Conservation (phyloP, 2,113 vertebrate genomes). For the Glaucomys volans region DNA sequence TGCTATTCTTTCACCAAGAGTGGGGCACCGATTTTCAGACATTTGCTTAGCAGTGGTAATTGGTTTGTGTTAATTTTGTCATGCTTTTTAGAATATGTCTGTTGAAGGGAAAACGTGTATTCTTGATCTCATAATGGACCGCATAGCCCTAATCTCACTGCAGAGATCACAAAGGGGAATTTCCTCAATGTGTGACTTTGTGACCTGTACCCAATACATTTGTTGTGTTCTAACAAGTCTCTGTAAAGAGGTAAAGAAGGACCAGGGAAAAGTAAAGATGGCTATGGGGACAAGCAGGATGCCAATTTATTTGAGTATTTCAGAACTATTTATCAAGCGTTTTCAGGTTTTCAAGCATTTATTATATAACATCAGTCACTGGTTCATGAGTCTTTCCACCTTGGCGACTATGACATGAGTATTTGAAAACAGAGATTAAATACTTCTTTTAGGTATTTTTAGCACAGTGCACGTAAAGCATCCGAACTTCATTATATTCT, state of each 20-base stretch:
- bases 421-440: neutral
- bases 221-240: neutral
- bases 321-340: neutral
- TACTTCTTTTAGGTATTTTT: neutral
- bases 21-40: neutral
- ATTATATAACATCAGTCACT: neutral
- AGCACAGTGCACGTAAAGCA: neutral
- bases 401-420: neutral
- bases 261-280: neutral
- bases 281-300: neutral
- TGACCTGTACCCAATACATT: neutral
- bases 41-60: neutral
- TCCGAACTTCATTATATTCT: neutral
- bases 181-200: neutral
- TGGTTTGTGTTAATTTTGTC: neutral
- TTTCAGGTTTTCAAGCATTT: neutral
- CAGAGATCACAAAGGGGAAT: neutral
- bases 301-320: neutral
- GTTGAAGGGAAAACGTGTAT: neutral
- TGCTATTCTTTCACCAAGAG: neutral
- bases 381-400: neutral
- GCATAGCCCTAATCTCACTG: neutral
- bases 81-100: neutral
- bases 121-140: neutral
- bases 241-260: neutral